These are phyloP conservation scores for Hypsibius dujardini DNA, from an alignment of 1,140 invertebrate species.

Conservation along the genomic window DNA sequence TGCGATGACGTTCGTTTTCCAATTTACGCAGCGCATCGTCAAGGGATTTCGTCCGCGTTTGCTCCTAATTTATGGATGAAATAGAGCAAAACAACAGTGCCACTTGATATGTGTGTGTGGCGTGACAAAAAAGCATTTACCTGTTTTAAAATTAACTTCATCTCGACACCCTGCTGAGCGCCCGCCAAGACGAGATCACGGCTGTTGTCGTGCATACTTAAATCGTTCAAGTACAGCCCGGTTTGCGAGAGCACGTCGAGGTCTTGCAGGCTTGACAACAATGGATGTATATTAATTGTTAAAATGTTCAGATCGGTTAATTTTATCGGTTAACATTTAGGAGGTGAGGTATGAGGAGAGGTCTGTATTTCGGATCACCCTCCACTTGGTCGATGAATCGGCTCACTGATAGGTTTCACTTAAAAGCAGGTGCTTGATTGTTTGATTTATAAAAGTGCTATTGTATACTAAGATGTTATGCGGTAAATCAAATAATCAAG, in stretches of 20 bases:
- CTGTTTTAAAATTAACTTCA: conserved; percentile 82
- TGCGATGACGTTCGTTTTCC: conserved; percentile 82
- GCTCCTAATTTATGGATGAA: conserved; percentile 40
- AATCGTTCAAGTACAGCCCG: conserved; percentile 85
- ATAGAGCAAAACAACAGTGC: background rate
- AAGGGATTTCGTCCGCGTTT: conserved; percentile 83
- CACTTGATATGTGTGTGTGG: background rate
- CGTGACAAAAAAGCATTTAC: conserved; percentile 26
- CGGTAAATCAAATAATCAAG: too few relatives aligned
- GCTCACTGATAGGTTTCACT: too few relatives aligned
- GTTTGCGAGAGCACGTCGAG: conserved; percentile 65
- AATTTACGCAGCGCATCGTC: conserved; percentile 88
- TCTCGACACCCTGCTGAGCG: conserved; percentile 86
- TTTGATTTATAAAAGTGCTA: too few relatives aligned
- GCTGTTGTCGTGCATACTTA: conserved; percentile 85
- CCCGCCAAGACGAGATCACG: conserved; percentile 87
- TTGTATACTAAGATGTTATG: too few relatives aligned
- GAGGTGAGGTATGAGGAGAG: too few relatives aligned
- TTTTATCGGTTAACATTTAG: too few relatives aligned
- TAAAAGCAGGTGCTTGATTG: too few relatives aligned
- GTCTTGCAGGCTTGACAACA: conserved; percentile 52
- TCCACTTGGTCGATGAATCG: too few relatives aligned
- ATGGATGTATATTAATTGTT: conserved; percentile 12
- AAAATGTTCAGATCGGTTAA: too few relatives aligned
- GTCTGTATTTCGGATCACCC: too few relatives aligned